Base-by-base conservation (phyloP, 1,140 invertebrate species). In the Eubasilissa regina region DNA sequence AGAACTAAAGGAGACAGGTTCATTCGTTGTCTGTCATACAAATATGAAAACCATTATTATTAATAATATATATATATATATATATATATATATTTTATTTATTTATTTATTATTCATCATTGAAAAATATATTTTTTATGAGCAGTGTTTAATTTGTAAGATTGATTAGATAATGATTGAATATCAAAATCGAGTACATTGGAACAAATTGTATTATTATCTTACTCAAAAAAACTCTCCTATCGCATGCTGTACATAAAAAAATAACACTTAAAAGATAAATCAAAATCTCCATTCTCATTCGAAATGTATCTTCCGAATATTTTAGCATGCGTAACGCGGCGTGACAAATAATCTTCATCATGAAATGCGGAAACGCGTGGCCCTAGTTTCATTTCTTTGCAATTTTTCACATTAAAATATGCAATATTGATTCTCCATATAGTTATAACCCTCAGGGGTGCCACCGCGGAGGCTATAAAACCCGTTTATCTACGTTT, bases 401-500 rank as follows among this genome's bases (percentile, higher is more conserved):
- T 68, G 64, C 15, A 21, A 68, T 47, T 68, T 73, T 73, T 55
- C 68, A 73, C 51, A 53, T 53, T 66, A 77, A 76, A 64, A 76
- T 64, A 76, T 76, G 75, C 75, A 76, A 25, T 76, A 76, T 76
- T 51, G 75, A 76, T 76, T 75, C 55, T 15, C n/a, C 10, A 64
- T 76, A 76, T 76, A 53, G 11, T 15, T 15, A 53, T 21, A 53
- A 35, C 19, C 15, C 45, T 6, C n/a, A 15, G 43, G 66, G 10
- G 11, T 74, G 25, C 53, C 45, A 35, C 74, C 17, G 19, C 47
- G 6, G 6, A 11, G 70, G 78, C 43, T 60, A 62, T 78, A 73
- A 78, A 78, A 78, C 58, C 25, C 62, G 53, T 76, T 80, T 76
- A 76, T 75, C 79, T 75, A 15, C 74, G 21, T 70, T 72, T 80